phyloP scores from a whole-genome alignment of 2,888 invertebrate species.

The Caenorhabditis sinica region DNA sequence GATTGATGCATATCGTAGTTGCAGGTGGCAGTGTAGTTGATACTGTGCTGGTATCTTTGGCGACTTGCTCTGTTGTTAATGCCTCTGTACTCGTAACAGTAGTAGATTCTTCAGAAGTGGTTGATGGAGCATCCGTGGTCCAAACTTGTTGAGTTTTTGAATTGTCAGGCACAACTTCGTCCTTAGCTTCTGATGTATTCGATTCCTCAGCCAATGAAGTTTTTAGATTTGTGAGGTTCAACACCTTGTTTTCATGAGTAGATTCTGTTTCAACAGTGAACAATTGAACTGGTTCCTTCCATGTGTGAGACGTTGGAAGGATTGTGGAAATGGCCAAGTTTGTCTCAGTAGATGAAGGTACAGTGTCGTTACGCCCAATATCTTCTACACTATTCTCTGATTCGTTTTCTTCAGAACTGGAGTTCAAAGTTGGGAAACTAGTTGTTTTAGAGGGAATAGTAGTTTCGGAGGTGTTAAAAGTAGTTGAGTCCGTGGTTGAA shows the following conservation, averaged over 20 bases:
- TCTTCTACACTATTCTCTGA: conserved; percentile 33
- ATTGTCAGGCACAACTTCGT: background rate
- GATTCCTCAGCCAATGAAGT: conserved; percentile 9
- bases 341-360: background rate
- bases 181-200: conserved; percentile 19
- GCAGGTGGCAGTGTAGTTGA: conserved; percentile 6
- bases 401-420: conserved; percentile 24
- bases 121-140: background rate
- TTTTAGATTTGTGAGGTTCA: conserved; percentile 31
- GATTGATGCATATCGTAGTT: conserved; percentile 43
- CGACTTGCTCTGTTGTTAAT: background rate
- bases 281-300: conserved; percentile 42
- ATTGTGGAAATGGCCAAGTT: background rate
- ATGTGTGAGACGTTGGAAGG: conserved; percentile 2
- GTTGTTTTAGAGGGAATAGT: conserved; percentile 12
- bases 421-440: background rate
- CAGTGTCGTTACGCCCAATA: conserved; percentile 27
- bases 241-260: conserved; percentile 12
- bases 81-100: background rate
- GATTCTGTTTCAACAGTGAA: conserved; percentile 42
- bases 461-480: background rate
- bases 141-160: background rate
- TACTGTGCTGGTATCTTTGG: conserved; percentile 11
- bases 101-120: background rate
- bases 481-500: background rate